These are phyloP conservation scores for Chrysolina oricalcia DNA, from an alignment of 2,888 invertebrate genomes.

Conservation along the genomic window DNA sequence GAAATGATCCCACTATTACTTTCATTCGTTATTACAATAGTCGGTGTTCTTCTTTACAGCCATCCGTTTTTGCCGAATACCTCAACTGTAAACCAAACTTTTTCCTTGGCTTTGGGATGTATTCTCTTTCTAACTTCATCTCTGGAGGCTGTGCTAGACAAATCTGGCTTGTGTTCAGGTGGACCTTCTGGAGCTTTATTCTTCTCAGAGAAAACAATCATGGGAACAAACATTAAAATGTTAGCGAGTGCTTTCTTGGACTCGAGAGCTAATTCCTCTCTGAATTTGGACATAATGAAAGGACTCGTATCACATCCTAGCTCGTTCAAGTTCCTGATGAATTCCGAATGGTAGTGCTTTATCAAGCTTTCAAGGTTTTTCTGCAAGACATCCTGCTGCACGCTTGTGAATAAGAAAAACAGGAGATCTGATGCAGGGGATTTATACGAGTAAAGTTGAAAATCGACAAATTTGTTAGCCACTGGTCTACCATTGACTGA, in stretches of 20 bases:
- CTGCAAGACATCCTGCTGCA: constrained; percentile 14
- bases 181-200: constrained; percentile 13
- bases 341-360: constrained; percentile 30
- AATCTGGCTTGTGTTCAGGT: neutral
- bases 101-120: neutral
- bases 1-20: too few species aligned
- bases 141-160: neutral
- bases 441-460: constrained; percentile 31
- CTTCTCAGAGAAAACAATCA: constrained; percentile 48
- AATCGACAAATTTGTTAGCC: constrained; percentile 36
- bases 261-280: constrained; percentile 66
- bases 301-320: constrained; percentile 29
- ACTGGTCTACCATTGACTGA: neutral
- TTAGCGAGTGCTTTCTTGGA: constrained; percentile 68
- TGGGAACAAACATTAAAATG: constrained; percentile 66
- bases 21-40: too few species aligned
- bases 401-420: constrained; percentile 33
- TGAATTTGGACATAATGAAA: constrained; percentile 65
- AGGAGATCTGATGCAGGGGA: constrained; percentile 21
- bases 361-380: constrained; percentile 28
- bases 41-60: neutral
- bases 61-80: neutral
- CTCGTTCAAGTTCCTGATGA: constrained; percentile 19
- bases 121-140: neutral
- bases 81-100: constrained; percentile 10